These are phyloP conservation scores for Epinephelus fuscoguttatus DNA, from an alignment of 2,113 vertebrate genomes.

Conservation along the genomic window DNA sequence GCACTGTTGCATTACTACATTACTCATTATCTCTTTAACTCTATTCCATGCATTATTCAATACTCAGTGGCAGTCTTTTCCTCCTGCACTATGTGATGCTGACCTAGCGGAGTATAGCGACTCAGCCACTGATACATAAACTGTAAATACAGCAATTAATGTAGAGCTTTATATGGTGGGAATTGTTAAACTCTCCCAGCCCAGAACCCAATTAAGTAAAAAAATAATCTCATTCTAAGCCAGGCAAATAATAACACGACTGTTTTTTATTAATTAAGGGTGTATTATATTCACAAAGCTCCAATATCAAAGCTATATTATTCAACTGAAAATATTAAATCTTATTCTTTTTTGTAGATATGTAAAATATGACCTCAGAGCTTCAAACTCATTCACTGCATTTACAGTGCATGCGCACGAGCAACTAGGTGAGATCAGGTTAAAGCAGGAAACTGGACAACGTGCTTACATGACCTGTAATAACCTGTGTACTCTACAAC, in stretches of 20 bases:
- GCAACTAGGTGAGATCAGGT: neutral
- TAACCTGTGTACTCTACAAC: neutral
- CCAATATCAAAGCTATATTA: neutral
- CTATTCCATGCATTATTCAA: conserved; percentile 52
- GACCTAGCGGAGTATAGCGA: neutral
- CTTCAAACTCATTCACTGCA: neutral
- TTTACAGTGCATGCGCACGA: neutral
- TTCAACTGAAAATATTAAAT: neutral
- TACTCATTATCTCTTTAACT: conserved; percentile 54
- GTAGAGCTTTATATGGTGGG: neutral
- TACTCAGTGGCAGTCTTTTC: conserved; percentile 25
- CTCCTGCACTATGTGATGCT: neutral
- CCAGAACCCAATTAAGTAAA: neutral
- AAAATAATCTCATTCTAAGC: neutral
- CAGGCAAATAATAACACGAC: neutral
- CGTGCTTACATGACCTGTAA: neutral
- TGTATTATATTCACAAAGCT: neutral
- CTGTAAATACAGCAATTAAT: conserved; percentile 10
- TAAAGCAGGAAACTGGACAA: neutral
- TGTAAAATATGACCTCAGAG: neutral
- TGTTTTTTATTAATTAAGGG: neutral
- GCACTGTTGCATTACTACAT: conserved; percentile 36
- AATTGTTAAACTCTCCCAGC: neutral
- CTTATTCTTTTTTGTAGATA: neutral
- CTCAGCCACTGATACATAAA: neutral